Conservation (phyloP, 2,797 vertebrate species). For the Emydoidea blandingii region DNA sequence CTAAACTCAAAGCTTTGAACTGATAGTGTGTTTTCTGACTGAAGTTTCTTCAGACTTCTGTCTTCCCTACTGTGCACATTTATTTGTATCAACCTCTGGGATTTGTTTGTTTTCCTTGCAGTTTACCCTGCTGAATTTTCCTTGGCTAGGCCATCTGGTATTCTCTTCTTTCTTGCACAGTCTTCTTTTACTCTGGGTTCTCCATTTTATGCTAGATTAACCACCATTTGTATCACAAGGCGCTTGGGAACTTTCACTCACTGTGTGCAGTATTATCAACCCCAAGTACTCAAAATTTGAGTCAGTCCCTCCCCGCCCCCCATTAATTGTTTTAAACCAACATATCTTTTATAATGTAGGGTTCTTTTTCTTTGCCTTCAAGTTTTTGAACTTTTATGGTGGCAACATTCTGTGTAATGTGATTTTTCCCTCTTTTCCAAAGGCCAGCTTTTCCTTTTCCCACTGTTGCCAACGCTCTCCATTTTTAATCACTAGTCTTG, state of each 20-base stretch:
- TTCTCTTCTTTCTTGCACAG: constrained; percentile 43
- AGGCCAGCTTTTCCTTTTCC: background rate
- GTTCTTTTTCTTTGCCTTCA: background rate
- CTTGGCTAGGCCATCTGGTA: constrained; percentile 69
- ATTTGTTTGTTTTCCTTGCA: constrained; percentile 75
- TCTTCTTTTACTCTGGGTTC: constrained; percentile 19
- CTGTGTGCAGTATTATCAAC: background rate
- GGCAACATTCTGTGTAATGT: rapidly evolving
- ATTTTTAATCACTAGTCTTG: background rate
- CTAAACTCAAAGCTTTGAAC: constrained; percentile 46
- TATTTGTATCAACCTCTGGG: constrained; percentile 60
- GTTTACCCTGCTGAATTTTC: constrained; percentile 53
- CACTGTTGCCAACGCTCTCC: background rate
- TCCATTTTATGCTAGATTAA: constrained; percentile 54
- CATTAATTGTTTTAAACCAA: background rate
- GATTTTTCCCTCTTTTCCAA: background rate
- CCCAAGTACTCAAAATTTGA: background rate
- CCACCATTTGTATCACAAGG: constrained; percentile 26
- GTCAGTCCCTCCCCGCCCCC: no score
- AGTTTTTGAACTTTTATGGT: background rate
- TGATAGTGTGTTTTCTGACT: constrained; percentile 62
- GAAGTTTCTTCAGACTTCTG: constrained; percentile 48
- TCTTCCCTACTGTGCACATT: constrained; percentile 72
- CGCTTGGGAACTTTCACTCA: constrained; percentile 5
- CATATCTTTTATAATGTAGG: background rate